A percentile compares a stretch with the other conserved stretches of the same genome.
Evolutionary conservation across 2,113 vertebrate species (phyloP).

Genomic region (Trinectes maculatus): DNA sequence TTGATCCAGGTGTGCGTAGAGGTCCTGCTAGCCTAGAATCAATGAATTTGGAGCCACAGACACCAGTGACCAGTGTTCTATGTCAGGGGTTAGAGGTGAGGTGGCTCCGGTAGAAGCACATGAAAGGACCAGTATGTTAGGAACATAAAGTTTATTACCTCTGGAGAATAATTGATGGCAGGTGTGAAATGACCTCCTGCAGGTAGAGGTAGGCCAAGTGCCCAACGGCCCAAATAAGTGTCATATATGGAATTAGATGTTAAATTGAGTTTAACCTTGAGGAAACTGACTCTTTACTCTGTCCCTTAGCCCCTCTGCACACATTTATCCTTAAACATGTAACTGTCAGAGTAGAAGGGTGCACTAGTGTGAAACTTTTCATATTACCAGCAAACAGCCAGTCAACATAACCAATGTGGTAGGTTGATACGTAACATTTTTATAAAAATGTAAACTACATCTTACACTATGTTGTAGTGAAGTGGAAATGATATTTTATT

Average conservation of each 20-base stretch:
- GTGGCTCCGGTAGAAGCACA: conserved; percentile 68
- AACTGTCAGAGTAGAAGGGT: conserved; percentile 29
- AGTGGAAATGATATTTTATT: too few species aligned
- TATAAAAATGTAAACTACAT: conserved; percentile 24
- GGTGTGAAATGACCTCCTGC: conserved; percentile 68
- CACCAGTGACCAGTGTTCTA: conserved; percentile 59
- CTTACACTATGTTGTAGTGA: neutral
- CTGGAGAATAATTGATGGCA: conserved; percentile 78
- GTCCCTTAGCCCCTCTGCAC: conserved; percentile 25
- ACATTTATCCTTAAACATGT: conserved; percentile 35
- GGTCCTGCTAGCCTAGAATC: conserved; percentile 38
- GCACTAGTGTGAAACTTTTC: conserved; percentile 19
- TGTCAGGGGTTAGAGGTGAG: conserved; percentile 72
- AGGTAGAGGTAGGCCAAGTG: conserved; percentile 51
- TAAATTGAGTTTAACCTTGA: conserved; percentile 73
- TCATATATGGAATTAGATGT: conserved; percentile 66
- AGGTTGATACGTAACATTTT: conserved; percentile 8
- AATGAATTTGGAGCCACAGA: conserved; percentile 53
- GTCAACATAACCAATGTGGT: conserved; percentile 39
- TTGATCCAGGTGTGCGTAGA: conserved; percentile 53
- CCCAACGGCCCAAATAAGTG: conserved; percentile 58
- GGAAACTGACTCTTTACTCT: conserved; percentile 35
- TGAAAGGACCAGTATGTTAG: conserved; percentile 76
- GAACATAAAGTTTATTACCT: conserved; percentile 78
- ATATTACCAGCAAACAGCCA: conserved; percentile 25